Evolutionary conservation across 1,140 invertebrate genomes (phyloP), one percentile per base, ranked within the genome.

Genomic region (Eulimnadia texana): DNA sequence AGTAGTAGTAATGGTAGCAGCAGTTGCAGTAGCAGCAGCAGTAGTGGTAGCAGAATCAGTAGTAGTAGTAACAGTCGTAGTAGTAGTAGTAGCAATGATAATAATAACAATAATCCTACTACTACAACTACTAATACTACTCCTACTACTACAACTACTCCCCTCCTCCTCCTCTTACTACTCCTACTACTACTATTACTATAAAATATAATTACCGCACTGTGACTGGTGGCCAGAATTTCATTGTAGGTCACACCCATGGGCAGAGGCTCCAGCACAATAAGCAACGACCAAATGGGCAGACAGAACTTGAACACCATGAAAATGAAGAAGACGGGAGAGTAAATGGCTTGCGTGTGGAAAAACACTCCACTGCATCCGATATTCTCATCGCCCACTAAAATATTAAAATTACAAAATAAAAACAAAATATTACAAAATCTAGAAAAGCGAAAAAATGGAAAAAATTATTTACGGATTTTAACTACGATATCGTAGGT

Each of bases 281-380:
- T 73, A 58, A 79, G 67, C 68, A 79, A 71, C 58, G 73, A 73
- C 77, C 77, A 78, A 58, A 74, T 77, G 52, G 78, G 78, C 52
- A 77, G 62, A 23, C 77, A 70, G 61, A 74, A 74, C 69, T 78
- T 78, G 9, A 75, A 60, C 28, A 78, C 67, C 67, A 74, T 73
- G 55, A 78, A 72, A 16, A 71, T 62, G 24, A 70, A 68, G 62
- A 76, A 72, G 9, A 77, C 66, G 10, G 74, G 69, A 19, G 77
- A 76, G 64, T 78, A 78, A 28, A 78, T 70, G 28, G 75, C 61
- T 65, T 79, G 77, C 1, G 67, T 69, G 66, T 78, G 72, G 56
- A 71, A 74, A 73, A 78, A 79, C 65, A 79, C 73, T 56, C 72
- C 74, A 70, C 77, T 78, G 65, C 78, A 79, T 3, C 78, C 77